Base-by-base conservation (phyloP, 2,888 invertebrate species). In the Pterobdella sp. region DNA sequence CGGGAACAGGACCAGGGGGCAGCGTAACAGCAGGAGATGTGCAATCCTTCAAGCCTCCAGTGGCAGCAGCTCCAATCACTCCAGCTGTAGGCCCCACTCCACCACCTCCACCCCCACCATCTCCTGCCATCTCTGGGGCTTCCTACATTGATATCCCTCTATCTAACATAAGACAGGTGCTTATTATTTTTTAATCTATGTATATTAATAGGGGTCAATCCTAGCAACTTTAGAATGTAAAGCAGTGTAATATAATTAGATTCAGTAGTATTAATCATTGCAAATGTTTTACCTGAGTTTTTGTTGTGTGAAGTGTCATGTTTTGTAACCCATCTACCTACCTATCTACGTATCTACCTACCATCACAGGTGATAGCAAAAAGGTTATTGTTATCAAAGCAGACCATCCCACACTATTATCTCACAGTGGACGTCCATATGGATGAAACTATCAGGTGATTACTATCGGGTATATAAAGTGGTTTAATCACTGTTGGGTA, bases 331-430 rank as follows among this genome's bases (percentile, higher is more conserved):
- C 31, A 29, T 63, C 31, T n/a, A 29, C n/a, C 64, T 26, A 63
- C 14, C 26, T n/a, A 64, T 64, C 64, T 14, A 31, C n/a, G 7
- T 22, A 32, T 66, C 14, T 32, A 29, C 22, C 29, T 14, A 36
- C 29, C 35, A 36, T 72, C 75, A 0, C 79, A 85, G 77, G 90
- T 91, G 37, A 95, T 96, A 81, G 96, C 95, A 35, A 92, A 92
- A 83, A 87, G 96, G 56, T 87, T 96, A 69, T 82, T 90, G 0
- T 89, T 91, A 80, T 93, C 96, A 49, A 97, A 97, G 85, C 90
- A 91, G 83, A 90, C 89, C 68, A 92, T 98, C 81, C 98, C 98
- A 2, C 98, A 99, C 84, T 99, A 97, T 84, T 99, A 98, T 84
- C 86, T 97, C 1, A 89, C 91, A 0, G 87, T 90, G 63, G 94